Evolutionary conservation across 2,113 vertebrate species (phyloP).

Genomic region (Mirounga angustirostris): DNA sequence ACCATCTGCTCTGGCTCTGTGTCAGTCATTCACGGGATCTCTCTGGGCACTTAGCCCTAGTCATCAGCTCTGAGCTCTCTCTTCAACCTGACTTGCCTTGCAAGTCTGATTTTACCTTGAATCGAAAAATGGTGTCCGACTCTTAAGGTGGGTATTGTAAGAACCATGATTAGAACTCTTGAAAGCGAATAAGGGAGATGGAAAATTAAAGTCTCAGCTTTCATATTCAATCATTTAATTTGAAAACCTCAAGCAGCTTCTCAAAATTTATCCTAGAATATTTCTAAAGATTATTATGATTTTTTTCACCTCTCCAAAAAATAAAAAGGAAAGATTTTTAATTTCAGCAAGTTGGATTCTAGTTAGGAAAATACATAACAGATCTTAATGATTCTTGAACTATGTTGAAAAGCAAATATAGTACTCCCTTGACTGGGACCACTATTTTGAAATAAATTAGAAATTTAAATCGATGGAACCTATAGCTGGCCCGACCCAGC

Average conservation of each 20-base stretch:
- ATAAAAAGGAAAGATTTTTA: not conserved
- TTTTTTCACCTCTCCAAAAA: not conserved
- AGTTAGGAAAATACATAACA: not conserved
- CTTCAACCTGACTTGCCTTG: not conserved
- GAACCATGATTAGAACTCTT: constrained; percentile 50
- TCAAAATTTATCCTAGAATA: constrained; percentile 28
- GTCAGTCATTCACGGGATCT: not conserved
- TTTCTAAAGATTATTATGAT: constrained; percentile 16
- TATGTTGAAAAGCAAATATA: not conserved
- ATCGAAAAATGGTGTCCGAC: constrained; percentile 40
- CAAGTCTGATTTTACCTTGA: constrained; percentile 39
- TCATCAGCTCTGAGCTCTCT: not conserved
- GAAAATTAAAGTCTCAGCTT: constrained; percentile 30
- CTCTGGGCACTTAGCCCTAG: not conserved
- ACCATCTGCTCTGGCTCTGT: not conserved
- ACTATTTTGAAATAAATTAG: not conserved
- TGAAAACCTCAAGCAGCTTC: constrained; percentile 35
- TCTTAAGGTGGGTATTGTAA: not conserved
- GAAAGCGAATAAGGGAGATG: not conserved
- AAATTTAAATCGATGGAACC: not conserved
- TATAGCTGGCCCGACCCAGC: accelerated
- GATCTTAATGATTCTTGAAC: not conserved
- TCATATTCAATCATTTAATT: constrained; percentile 50
- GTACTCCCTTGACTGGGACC: not conserved
- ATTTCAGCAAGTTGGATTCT: not conserved